phyloP scores from a whole-genome alignment of 30 jellyfish, hydroid and myxozoan genomes.

The Clytia hemisphaerica region DNA sequence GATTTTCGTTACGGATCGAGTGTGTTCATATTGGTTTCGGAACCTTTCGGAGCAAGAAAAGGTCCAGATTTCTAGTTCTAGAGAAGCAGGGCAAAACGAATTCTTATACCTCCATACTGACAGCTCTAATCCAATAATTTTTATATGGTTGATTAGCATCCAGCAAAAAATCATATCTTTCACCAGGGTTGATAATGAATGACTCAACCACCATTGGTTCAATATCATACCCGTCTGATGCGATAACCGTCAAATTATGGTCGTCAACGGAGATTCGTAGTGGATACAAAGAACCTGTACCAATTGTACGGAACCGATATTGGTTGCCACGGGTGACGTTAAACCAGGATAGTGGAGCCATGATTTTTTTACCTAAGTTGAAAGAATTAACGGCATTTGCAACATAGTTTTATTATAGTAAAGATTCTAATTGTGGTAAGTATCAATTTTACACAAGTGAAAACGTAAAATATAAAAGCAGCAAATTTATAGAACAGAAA shows the following conservation, averaged over 20 bases:
- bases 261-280: slow-evolving; percentile 56
- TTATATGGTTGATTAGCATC: slow-evolving; percentile 35
- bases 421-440: neutral
- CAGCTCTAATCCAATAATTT: slow-evolving; percentile 69
- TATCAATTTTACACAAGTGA: neutral
- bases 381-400: neutral
- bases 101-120: slow-evolving; percentile 48
- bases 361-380: slow-evolving; percentile 41
- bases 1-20: too few species aligned
- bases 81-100: too few species aligned
- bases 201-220: slow-evolving; percentile 54
- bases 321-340: slow-evolving; percentile 32
- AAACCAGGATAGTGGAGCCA: slow-evolving; percentile 80
- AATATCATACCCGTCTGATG: slow-evolving; percentile 44
- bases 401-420: neutral
- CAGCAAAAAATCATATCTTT: slow-evolving; percentile 42
- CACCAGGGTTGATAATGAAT: slow-evolving; percentile 73
- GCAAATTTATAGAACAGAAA: too few species aligned
- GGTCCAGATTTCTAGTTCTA: too few species aligned
- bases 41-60: too few species aligned
- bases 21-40: too few species aligned
- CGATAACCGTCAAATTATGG: slow-evolving; percentile 37
- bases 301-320: slow-evolving; percentile 53
- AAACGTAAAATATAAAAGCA: too few species aligned
- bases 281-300: slow-evolving; percentile 60